A percentile compares a stretch with the other conserved stretches of the same genome.
phyloP scores from a whole-genome alignment of 2,797 vertebrate genomes.

The Simalia tracyae region DNA sequence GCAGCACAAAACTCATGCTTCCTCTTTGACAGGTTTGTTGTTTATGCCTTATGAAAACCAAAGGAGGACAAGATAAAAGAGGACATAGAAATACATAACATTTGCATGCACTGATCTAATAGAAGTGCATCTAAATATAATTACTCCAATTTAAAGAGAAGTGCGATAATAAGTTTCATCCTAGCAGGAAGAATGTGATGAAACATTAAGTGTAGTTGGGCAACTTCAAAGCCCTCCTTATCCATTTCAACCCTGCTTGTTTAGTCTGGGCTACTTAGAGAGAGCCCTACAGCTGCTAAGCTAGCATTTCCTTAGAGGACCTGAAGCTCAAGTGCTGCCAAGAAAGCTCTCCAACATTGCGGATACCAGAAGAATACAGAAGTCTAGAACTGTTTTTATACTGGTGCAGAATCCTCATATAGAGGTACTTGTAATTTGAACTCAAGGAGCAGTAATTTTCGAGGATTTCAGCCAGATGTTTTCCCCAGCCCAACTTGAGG shows the following conservation, averaged over 20 bases:
- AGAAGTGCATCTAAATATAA: neutral
- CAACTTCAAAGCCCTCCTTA: neutral
- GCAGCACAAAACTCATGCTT: neutral
- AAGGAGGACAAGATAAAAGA: slow-evolving; percentile 4
- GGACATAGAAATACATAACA: neutral
- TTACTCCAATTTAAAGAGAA: neutral
- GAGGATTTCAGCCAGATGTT: neutral
- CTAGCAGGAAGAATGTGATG: neutral
- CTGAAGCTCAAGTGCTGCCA: neutral
- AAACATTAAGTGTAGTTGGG: neutral
- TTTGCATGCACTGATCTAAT: neutral
- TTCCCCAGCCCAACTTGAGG: neutral
- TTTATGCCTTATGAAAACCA: slow-evolving; percentile 8
- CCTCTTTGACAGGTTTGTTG: neutral
- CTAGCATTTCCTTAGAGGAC: neutral
- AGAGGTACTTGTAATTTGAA: neutral
- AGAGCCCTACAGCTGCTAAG: neutral
- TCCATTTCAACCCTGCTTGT: neutral
- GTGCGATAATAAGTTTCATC: neutral
- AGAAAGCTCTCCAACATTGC: neutral
- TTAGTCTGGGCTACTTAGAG: neutral
- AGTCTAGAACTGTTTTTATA: neutral
- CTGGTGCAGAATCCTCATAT: neutral
- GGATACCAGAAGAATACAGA: neutral
- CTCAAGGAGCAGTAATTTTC: neutral